Evolutionary conservation across 2,888 invertebrate genomes (phyloP).

Genomic region (Polyommatus iphigenia): DNA sequence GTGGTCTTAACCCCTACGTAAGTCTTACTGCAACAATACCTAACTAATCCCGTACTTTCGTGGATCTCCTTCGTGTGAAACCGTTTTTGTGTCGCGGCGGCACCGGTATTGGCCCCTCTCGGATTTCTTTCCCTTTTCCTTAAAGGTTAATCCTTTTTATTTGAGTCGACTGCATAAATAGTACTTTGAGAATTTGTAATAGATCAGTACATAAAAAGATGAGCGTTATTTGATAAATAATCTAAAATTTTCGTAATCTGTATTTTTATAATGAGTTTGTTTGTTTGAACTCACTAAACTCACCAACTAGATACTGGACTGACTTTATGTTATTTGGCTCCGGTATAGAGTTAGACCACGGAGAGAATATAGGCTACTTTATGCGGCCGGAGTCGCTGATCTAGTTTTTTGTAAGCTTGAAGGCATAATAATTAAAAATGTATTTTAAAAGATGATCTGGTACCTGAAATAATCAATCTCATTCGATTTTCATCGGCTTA

Average conservation of each 20-base stretch:
- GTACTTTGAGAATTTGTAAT: not conserved
- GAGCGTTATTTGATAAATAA: not conserved
- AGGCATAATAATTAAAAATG: no score
- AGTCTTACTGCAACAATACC: not conserved
- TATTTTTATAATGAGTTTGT: no score
- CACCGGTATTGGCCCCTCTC: not conserved
- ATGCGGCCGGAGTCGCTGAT: no score
- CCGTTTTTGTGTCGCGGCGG: not conserved
- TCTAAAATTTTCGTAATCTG: no score
- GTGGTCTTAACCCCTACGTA: not conserved
- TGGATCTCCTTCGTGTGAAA: not conserved
- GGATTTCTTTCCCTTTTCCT: not conserved
- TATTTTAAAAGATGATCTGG: no score
- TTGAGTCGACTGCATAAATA: not conserved
- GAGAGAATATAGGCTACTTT: no score
- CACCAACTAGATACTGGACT: no score
- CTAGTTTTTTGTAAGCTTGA: no score
- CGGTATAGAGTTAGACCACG: no score
- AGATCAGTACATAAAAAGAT: not conserved
- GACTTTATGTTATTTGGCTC: no score
- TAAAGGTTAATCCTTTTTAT: not conserved
- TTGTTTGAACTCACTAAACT: no score
- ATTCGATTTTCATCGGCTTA: conserved; percentile 51
- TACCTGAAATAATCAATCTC: conserved; percentile 31
- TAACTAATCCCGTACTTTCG: not conserved